Evolutionary conservation across 2,888 invertebrate genomes (phyloP), one percentile per base, ranked within the genome.

Genomic region (Epinotia demarniana): DNA sequence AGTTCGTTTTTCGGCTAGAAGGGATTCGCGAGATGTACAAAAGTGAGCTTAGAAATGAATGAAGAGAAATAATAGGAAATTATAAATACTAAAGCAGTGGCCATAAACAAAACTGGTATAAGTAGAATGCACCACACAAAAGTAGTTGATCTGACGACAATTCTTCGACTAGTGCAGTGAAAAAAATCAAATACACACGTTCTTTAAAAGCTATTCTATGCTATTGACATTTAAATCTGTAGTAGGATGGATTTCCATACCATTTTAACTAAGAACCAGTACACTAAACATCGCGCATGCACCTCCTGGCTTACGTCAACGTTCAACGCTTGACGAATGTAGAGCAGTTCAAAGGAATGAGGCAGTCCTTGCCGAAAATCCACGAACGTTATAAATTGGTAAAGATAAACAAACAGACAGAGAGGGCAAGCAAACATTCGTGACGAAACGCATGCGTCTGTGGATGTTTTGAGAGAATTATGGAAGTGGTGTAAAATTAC

Each of bases 301-400:
- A 33, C 53, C 19, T 49, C n/a, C 58, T 74, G 74, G 64, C 19
- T 71, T 66, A 23, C 75, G 75, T 75, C 70, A 75, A 71, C 23
- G 72, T 18, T 13, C 23, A 43, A 39, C 39, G 63, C n/a, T 66
- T 71, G 72, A 68, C 60, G 76, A 73, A 77, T 76, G 71, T 73
- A 75, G 55, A 81, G 78, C 80, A 84, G 88, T 89, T 91, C 90
- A 91, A 90, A 91, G 89, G 84, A 82, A 81, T 81, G 83, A 79
- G 74, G 64, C 70, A 68, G 79, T 81, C 81, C 82, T 82, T 83
- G 82, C 84, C 81, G 83, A 86, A 87, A 88, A 87, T 87, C 84
- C 81, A 83, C 85, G 85, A 85, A 84, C 85, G 87, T 87, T 85
- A 88, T 90, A 90, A 88, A 87, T 90, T 91, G 90, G 90, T 90